Evolutionary conservation across 2,113 vertebrate species (phyloP), one percentile per base, ranked within the genome.

Genomic region (Pterophyllum scalare): DNA sequence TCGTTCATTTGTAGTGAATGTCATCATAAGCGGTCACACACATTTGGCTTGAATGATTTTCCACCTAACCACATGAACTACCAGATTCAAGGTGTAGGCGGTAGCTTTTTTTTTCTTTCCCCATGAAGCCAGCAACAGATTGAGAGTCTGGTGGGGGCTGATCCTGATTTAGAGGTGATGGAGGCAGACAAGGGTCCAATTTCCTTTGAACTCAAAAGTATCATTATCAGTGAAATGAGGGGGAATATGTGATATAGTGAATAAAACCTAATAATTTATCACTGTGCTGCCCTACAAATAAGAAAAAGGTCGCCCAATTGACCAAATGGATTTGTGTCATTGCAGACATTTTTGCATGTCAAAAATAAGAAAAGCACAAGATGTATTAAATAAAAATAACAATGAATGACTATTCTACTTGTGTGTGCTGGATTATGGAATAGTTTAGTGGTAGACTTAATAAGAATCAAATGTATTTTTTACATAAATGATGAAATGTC

Each of bases 151-250:
- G 67, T 72, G 67, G 67, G 67, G 67, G 67, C 67, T 72, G 46
- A 54, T 54, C 67, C 67, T 72, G 67, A 72, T 72, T 72, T 72
- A 72, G 67, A 72, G 67, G 67, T 72, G 67, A 72, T 72, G 67
- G 67, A 72, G 67, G 26, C 46, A 54, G 67, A 72, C 26, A 54
- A 72, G 67, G 67, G 67, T 72, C 46, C 19, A 54, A 72, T 72
- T 72, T 72, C 67, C 46, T 72, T 72, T 31, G 67, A 72, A 72
- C 67, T 72, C 26, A 54, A 72, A 72, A n/a, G 67, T 72, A 72
- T 54, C 26, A 72, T 72, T 54, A 54, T 72, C 19, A 24, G 26
- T 72, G 17, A 72, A 72, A 72, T 54, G 17, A 72, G 26, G 26
- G 11, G 1, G 19, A 72, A 72, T 54, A 54, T 54, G 46, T 54